These are phyloP conservation scores for Scaptodrosophila lebanonensis DNA, from an alignment of 1,140 invertebrate genomes.

Conservation along the genomic window DNA sequence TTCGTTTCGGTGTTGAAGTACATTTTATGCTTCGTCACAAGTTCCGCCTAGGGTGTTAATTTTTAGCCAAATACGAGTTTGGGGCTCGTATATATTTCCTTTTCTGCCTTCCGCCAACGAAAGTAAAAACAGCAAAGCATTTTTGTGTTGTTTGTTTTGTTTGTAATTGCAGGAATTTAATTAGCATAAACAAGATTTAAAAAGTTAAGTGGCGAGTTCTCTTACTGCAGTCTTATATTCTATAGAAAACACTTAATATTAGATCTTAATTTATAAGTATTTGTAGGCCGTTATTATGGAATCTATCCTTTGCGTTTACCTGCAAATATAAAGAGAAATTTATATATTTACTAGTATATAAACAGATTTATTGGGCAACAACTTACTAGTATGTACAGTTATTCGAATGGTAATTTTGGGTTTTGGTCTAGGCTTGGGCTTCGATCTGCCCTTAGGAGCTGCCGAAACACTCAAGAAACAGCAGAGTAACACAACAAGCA, in stretches of 20 bases:
- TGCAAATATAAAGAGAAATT: conserved; percentile 11
- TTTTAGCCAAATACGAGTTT: conserved; percentile 50
- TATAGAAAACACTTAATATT: too few relatives aligned
- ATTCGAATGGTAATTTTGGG: conserved; percentile 56
- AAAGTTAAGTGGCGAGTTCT: too few relatives aligned
- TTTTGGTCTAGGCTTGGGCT: conserved; percentile 9
- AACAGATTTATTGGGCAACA: background rate
- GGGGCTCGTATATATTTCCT: conserved; percentile 16
- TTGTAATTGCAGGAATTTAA: conserved; percentile 60
- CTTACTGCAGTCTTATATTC: too few relatives aligned
- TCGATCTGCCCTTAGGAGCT: conserved; percentile 35
- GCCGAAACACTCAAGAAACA: conserved; percentile 16
- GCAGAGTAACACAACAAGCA: conserved; percentile 21
- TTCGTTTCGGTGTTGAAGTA: conserved; percentile 41
- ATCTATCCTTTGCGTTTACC: conserved; percentile 49
- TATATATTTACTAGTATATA: background rate
- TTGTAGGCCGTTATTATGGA: too few relatives aligned
- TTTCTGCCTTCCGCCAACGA: conserved; percentile 18
- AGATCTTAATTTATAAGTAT: too few relatives aligned
- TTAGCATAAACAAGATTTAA: conserved; percentile 67
- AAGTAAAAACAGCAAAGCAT: conserved; percentile 40
- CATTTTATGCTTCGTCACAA: conserved; percentile 55
- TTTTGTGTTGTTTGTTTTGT: conserved; percentile 38
- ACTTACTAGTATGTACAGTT: conserved; percentile 64
- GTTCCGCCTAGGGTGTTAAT: conserved; percentile 51